Base-by-base conservation (phyloP, 30 jellyfish, hydroid and myxozoan species). In the Hydractinia echinata region DNA sequence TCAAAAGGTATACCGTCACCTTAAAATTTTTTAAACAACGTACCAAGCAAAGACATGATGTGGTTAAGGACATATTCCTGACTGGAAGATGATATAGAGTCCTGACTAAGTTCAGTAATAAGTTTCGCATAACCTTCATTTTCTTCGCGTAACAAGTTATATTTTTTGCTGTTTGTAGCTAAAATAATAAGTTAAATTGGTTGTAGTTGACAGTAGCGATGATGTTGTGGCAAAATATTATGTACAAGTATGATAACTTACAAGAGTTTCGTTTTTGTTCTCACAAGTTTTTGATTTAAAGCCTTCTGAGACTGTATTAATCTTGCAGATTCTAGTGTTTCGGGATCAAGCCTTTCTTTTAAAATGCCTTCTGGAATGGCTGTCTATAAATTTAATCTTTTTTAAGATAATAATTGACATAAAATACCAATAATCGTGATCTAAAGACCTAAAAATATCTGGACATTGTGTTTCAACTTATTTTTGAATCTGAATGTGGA, bases 71-170 rank as follows among this genome's bases (percentile, higher is more conserved):
- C 81, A 5, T 56, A 53, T 49, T 61, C 66, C 69, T 94, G 94
- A 4, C 83, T 77, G 21, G 82, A 19, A 66, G 19, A 72, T 51
- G 94, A 53, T 44, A 66, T 61, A 62, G 77, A 72, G 49, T 93
- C 96, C 54, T 87, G 94, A 73, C 94, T 91, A 11, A 95, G 78
- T 83, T 89, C 99, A 10, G 96, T 81, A 8, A 95, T 86, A 39
- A 95, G 86, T 69, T 95, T 95, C 21, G 96, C 97, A 80, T 95
- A 95, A 13, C 99, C 99, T 86, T 95, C 99, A 83, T 82, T 89
- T 76, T 95, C 99, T 79, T 95, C 99, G 77, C 99, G 88, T 53
- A 95, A 73, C 66, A 95, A 82, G 72, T 95, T 95, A 83, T 82
- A 95, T 72, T 95, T n/a, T 95, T 70, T 88, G 96, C 71, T 89